phyloP scores from a whole-genome alignment of 2,888 invertebrate species.

The Lithophane semibrunnea region DNA sequence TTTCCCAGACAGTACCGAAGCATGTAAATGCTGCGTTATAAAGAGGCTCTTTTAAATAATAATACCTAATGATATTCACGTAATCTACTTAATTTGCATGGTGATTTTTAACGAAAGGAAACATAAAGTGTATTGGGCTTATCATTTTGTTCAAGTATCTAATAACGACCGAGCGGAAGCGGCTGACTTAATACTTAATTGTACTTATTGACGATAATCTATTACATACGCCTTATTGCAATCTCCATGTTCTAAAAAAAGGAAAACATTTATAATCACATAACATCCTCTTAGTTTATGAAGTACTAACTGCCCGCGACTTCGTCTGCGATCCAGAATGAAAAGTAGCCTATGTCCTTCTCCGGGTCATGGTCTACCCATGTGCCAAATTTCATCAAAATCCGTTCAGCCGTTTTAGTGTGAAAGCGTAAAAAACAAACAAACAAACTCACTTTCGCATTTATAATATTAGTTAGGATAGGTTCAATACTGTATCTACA shows the following conservation, averaged over 20 bases:
- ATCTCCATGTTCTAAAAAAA: not conserved
- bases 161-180: not conserved
- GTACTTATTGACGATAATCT: constrained; percentile 1
- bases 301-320: not conserved
- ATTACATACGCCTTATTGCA: constrained; percentile 5
- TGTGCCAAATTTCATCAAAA: too few species aligned
- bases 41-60: constrained; percentile 35
- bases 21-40: constrained; percentile 8
- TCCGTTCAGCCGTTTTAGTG: too few species aligned
- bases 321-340: too few species aligned
- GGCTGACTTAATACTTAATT: constrained; percentile 3
- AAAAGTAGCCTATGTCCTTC: too few species aligned
- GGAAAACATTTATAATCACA: not conserved
- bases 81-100: constrained; percentile 58
- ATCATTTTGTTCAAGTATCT: constrained; percentile 49
- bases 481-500: constrained; percentile 10
- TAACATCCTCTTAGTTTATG: not conserved
- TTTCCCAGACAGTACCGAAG: constrained; percentile 12
- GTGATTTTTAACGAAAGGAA: constrained; percentile 54
- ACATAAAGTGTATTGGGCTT: constrained; percentile 43
- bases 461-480: too few species aligned
- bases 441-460: too few species aligned
- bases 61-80: constrained; percentile 43
- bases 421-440: too few species aligned
- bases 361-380: too few species aligned